A percentile compares a stretch with the other conserved stretches of the same genome.
Evolutionary conservation across 2,888 invertebrate species (phyloP).

Genomic region (Anoplius nigerrimus): DNA sequence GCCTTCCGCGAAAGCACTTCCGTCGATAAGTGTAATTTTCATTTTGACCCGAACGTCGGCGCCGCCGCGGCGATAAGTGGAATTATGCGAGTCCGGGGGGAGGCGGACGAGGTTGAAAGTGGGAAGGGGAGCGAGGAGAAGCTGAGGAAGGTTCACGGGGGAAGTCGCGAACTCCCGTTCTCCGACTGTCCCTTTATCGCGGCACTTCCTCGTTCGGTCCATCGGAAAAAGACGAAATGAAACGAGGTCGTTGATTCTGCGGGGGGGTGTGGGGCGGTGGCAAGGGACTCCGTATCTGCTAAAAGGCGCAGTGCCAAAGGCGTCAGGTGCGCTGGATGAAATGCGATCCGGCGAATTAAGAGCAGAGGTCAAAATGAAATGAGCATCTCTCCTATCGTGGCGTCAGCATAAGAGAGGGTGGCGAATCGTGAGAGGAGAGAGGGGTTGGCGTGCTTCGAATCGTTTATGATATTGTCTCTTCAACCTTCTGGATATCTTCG

Average conservation of each 20-base stretch:
- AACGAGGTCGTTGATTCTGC: neutral
- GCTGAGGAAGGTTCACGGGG: neutral
- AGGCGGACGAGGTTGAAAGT: neutral
- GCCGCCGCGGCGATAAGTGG: neutral
- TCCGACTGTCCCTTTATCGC: neutral
- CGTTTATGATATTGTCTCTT: slow-evolving; percentile 63
- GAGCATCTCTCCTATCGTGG: slow-evolving; percentile 35
- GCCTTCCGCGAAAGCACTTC: slow-evolving; percentile 8
- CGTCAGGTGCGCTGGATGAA: neutral
- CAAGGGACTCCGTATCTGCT: neutral
- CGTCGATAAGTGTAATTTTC: slow-evolving; percentile 34
- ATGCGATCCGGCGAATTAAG: slow-evolving; percentile 42
- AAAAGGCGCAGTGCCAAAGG: neutral
- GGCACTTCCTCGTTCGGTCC: neutral
- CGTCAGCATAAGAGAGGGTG: slow-evolving; percentile 25
- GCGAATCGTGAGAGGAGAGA: slow-evolving; percentile 46
- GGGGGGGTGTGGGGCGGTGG: neutral
- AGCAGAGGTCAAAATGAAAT: slow-evolving; percentile 39
- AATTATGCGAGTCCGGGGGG: neutral
- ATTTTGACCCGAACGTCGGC: neutral
- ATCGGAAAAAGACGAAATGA: neutral
- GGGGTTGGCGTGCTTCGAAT: slow-evolving; percentile 61
- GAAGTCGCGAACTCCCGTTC: too few relatives aligned
- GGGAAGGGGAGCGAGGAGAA: neutral
- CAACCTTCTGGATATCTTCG: slow-evolving; percentile 18